These are phyloP conservation scores for Drosophila sp. DNA, from an alignment of 1,140 invertebrate genomes.

Conservation along the genomic window DNA sequence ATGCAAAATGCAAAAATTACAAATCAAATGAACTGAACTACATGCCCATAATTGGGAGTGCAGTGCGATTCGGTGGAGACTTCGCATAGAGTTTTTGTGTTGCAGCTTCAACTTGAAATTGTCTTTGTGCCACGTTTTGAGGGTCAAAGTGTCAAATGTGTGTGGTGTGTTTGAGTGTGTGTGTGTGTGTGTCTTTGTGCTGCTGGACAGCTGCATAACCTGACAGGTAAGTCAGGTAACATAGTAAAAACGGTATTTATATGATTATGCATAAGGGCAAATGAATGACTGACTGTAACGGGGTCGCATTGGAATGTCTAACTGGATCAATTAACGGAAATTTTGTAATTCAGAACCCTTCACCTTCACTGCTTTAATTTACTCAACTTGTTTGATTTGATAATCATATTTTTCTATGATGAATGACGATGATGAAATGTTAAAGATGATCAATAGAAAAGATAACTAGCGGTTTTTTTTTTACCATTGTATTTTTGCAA, in stretches of 20 bases:
- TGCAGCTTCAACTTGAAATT: conserved; percentile 57
- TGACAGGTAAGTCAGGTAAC: conserved; percentile 5
- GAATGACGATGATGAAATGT: conserved; percentile 11
- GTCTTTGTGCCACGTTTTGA: conserved; percentile 51
- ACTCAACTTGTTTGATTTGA: conserved; percentile 11
- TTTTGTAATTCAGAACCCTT: conserved; percentile 34
- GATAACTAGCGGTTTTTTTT: conserved; percentile 14
- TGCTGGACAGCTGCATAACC: conserved; percentile 46
- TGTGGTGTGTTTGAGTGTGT: conserved; percentile 25
- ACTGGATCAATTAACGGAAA: conserved; percentile 49
- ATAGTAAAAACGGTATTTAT: conserved; percentile 45
- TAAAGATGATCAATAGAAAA: background rate
- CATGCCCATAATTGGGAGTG: conserved; percentile 69
- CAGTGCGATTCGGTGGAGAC: conserved; percentile 3
- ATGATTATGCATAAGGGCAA: conserved; percentile 54
- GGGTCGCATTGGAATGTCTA: conserved; percentile 53
- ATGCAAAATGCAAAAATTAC: conserved; percentile 57
- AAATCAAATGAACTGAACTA: conserved; percentile 66
- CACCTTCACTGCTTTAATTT: conserved; percentile 27
- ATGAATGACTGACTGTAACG: conserved; percentile 13
- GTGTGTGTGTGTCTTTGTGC: conserved; percentile 14
- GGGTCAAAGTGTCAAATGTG: conserved; percentile 64
- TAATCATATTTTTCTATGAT: background rate
- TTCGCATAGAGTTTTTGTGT: conserved; percentile 12
- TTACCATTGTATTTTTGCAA: conserved; percentile 43